Conservation (phyloP, 2,113 vertebrate species). For the Channa argus region DNA sequence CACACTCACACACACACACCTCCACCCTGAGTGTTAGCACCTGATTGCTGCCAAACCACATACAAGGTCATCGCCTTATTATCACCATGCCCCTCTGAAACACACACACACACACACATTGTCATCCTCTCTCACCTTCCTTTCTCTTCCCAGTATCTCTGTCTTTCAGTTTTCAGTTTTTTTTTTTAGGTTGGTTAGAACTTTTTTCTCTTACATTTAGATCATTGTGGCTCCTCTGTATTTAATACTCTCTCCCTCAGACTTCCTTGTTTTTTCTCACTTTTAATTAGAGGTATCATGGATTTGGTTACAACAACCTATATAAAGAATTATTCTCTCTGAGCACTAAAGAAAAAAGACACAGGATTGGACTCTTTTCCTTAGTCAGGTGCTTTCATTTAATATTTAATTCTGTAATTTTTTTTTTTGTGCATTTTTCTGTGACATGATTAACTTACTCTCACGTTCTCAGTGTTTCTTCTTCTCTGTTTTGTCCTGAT, state of each 20-base stretch:
- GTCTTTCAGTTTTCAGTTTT: conserved; percentile 9
- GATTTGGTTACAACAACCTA: not conserved
- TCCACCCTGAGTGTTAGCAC: conserved; percentile 26
- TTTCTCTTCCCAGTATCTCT: conserved; percentile 8
- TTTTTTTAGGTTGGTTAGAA: not conserved
- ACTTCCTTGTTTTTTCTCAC: not conserved
- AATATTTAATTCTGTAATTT: too few relatives aligned
- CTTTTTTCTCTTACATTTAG: conserved; percentile 8
- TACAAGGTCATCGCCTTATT: conserved; percentile 67
- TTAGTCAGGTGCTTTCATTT: too few relatives aligned
- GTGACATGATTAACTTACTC: too few relatives aligned
- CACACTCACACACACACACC: conserved; percentile 39
- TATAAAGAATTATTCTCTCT: too few relatives aligned
- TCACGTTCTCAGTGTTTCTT: not conserved
- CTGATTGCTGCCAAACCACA: conserved; percentile 59
- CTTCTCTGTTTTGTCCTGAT: conserved; percentile 1
- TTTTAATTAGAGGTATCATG: not conserved
- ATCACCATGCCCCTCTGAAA: conserved; percentile 50
- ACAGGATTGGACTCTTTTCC: too few relatives aligned
- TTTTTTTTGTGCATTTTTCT: too few relatives aligned
- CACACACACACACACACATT: not conserved
- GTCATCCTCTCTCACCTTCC: not conserved
- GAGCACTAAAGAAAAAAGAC: too few relatives aligned
- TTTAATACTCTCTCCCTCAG: not conserved
- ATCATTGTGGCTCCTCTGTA: not conserved